A percentile compares a stretch with the other conserved stretches of the same genome.
phyloP scores from a whole-genome alignment of 2,888 invertebrate species.

The Lagria hirta region DNA sequence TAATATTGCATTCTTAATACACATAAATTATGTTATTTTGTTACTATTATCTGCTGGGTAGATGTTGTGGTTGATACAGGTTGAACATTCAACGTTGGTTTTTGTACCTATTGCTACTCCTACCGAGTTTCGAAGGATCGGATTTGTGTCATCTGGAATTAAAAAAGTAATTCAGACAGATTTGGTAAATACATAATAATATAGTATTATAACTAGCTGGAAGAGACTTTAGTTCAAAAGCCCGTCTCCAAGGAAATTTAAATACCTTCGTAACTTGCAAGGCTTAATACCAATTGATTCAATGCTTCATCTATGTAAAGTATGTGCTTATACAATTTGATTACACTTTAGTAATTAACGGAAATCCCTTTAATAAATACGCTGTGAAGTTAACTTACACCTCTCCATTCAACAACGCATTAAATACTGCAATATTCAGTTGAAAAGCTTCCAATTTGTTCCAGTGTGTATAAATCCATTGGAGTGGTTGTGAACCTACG shows the following conservation, averaged over 20 bases:
- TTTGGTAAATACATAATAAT: conserved; percentile 1
- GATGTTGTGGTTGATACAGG: conserved; percentile 39
- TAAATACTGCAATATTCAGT: conserved; percentile 26
- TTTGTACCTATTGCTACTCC: conserved; percentile 40
- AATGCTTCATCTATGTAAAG: conserved; percentile 45
- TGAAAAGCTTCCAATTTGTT: conserved; percentile 22
- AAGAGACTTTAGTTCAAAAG: conserved; percentile 11
- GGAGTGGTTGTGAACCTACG: conserved; percentile 1
- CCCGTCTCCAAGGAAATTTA: conserved; percentile 9
- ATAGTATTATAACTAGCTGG: conserved; percentile 4
- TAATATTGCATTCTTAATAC: conserved; percentile 24
- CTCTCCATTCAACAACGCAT: conserved; percentile 33
- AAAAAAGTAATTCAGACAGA: too few species aligned
- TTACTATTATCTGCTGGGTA: conserved; percentile 32
- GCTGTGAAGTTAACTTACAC: conserved; percentile 47
- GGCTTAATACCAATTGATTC: conserved; percentile 33
- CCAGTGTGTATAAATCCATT: conserved; percentile 9
- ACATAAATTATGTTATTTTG: conserved; percentile 39
- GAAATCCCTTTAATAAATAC: conserved; percentile 49
- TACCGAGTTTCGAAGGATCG: conserved; percentile 35
- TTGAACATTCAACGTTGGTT: conserved; percentile 41
- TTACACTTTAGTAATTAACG: conserved; percentile 52
- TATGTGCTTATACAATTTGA: conserved; percentile 50
- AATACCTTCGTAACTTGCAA: conserved; percentile 33
- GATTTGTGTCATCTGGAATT: conserved; percentile 39